phyloP scores from a whole-genome alignment of 2,888 invertebrate genomes.

The Entomobrya multifasciata region DNA sequence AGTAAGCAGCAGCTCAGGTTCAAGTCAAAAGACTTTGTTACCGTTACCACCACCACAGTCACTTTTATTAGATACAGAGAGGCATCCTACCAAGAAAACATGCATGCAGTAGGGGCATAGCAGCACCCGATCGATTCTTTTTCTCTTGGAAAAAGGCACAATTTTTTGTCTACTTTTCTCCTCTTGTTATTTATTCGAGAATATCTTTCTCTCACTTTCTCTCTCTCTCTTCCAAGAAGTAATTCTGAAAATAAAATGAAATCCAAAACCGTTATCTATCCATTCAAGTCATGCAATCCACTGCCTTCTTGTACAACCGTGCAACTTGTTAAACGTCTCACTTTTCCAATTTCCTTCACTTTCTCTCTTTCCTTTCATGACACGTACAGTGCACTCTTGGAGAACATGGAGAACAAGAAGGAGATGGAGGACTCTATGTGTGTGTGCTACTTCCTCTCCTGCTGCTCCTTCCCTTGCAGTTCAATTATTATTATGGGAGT shows the following conservation, averaged over 20 bases:
- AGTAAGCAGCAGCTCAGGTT: background rate
- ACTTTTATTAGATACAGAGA: too few species aligned
- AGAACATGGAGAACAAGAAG: too few species aligned
- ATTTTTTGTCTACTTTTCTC: background rate
- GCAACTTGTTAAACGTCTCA: constrained; percentile 7
- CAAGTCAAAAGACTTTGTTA: background rate
- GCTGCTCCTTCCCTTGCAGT: background rate
- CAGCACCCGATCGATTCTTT: constrained; percentile 4
- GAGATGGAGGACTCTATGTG: too few species aligned
- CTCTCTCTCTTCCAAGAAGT: too few species aligned
- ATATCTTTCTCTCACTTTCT: too few species aligned
- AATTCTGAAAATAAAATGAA: background rate
- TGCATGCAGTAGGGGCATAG: too few species aligned
- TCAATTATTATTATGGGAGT: background rate
- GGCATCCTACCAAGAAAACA: too few species aligned
- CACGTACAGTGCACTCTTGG: too few species aligned
- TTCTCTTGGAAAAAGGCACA: background rate
- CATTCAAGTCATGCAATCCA: constrained; percentile 2
- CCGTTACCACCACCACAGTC: too few species aligned
- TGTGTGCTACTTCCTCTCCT: background rate
- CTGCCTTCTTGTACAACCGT: too few species aligned
- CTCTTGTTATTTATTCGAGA: background rate
- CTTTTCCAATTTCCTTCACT: too few species aligned
- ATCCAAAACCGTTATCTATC: background rate
- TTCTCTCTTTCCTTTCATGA: too few species aligned